Evolutionary conservation across 2,113 vertebrate species (phyloP).

Genomic region (Chaenocephalus aceratus): DNA sequence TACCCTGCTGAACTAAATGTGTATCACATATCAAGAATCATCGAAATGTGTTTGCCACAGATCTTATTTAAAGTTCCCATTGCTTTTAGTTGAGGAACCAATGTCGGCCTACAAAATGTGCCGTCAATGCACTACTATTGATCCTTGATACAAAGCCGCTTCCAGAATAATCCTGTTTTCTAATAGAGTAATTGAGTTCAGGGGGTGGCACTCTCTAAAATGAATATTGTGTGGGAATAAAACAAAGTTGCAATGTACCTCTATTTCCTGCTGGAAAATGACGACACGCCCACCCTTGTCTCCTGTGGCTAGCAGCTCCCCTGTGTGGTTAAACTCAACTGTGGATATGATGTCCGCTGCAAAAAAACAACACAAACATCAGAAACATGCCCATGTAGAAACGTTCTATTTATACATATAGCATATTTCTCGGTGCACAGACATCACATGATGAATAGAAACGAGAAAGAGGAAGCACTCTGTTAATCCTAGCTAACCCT

Average conservation of each 20-base stretch:
- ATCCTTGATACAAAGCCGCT: background rate
- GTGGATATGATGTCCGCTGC: conserved; percentile 99
- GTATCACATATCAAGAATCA: too few species aligned
- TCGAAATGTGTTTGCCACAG: too few species aligned
- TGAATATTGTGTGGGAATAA: background rate
- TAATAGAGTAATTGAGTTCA: background rate
- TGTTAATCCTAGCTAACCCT: conserved; percentile 19
- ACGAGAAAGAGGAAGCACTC: background rate
- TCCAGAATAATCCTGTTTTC: background rate
- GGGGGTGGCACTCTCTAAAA: background rate
- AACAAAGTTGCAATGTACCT: conserved; percentile 82
- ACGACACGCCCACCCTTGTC: conserved; percentile 98
- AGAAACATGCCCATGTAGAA: background rate
- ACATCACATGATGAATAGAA: background rate
- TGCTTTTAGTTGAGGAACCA: background rate
- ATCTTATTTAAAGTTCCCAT: too few species aligned
- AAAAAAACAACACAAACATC: conserved; percentile 46
- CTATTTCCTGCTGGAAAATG: conserved; percentile 98
- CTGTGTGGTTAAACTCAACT: conserved; percentile 99
- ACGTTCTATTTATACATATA: conserved; percentile 1
- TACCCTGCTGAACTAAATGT: too few species aligned
- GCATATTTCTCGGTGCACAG: too few species aligned
- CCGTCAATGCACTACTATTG: too few species aligned
- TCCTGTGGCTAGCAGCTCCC: conserved; percentile 97
- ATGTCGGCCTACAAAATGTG: too few species aligned